Evolutionary conservation across 2,888 invertebrate species (phyloP).

Genomic region (Drosophila infuscata): DNA sequence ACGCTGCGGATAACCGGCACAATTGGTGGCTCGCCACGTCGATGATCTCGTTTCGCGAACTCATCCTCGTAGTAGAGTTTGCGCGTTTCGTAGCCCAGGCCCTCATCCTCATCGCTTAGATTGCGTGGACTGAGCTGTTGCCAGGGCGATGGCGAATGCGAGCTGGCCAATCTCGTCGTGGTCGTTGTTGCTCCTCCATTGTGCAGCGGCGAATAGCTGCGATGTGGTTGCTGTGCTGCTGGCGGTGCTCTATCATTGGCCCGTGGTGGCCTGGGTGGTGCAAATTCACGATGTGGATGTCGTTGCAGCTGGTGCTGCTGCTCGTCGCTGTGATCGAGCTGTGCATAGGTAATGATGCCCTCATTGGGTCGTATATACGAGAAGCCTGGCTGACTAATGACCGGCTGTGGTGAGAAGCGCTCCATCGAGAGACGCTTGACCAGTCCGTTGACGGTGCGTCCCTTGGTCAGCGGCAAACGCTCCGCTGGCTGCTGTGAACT

Average conservation of each 20-base stretch:
- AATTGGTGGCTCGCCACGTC: slow-evolving; percentile 87
- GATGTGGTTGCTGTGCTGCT: slow-evolving; percentile 51
- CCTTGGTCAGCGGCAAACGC: slow-evolving; percentile 89
- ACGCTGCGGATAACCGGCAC: slow-evolving; percentile 88
- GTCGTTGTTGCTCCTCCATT: slow-evolving; percentile 67
- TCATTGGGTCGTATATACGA: slow-evolving; percentile 90
- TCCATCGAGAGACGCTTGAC: slow-evolving; percentile 91
- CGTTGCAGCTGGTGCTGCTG: slow-evolving; percentile 57
- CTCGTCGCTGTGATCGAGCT: slow-evolving; percentile 86
- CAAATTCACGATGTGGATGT: slow-evolving; percentile 55
- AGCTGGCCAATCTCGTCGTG: slow-evolving; percentile 74
- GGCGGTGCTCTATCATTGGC: slow-evolving; percentile 48
- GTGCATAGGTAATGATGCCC: slow-evolving; percentile 91
- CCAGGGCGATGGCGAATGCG: slow-evolving; percentile 83
- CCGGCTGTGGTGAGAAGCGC: slow-evolving; percentile 88
- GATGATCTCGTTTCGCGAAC: slow-evolving; percentile 29
- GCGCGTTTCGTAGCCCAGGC: slow-evolving; percentile 89
- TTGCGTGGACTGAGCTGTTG: slow-evolving; percentile 84
- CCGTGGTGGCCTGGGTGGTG: slow-evolving; percentile 54
- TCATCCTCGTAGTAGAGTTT: slow-evolving; percentile 85
- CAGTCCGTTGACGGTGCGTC: slow-evolving; percentile 91
- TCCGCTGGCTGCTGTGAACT: slow-evolving; percentile 90
- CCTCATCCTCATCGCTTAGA: slow-evolving; percentile 91
- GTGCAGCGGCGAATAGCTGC: slow-evolving; percentile 54
- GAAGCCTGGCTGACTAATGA: slow-evolving; percentile 92